phyloP scores from a whole-genome alignment of 2,113 vertebrate genomes.

The Dascyllus trimaculatus region DNA sequence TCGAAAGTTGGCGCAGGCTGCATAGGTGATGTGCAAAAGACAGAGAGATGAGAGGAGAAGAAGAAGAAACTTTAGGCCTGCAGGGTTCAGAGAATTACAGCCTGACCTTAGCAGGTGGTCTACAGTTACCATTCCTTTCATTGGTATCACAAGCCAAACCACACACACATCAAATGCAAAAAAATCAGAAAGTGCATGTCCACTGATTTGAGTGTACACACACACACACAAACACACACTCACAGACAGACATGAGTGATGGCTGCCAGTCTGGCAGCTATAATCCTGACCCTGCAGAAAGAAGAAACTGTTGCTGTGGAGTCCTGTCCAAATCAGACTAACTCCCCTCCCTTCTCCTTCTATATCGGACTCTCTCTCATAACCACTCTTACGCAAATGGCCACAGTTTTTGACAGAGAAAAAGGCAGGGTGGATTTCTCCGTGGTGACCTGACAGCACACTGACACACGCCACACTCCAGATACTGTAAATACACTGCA shows the following conservation, averaged over 20 bases:
- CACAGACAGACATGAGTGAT: conserved; percentile 83
- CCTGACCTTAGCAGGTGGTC: conserved; percentile 88
- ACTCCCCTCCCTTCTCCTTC: conserved; percentile 12
- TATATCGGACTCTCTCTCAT: conserved; percentile 44
- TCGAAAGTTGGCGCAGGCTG: conserved; percentile 12
- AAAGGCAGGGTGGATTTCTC: background rate
- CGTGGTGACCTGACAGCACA: background rate
- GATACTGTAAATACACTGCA: conserved; percentile 24
- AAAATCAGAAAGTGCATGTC: conserved; percentile 40
- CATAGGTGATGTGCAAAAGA: conserved; percentile 6
- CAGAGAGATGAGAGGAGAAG: conserved; percentile 23
- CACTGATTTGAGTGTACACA: conserved; percentile 22
- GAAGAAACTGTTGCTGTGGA: conserved; percentile 71
- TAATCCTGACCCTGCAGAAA: conserved; percentile 77
- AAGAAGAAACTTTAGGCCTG: conserved; percentile 26
- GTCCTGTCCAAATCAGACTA: conserved; percentile 53
- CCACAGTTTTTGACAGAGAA: conserved; percentile 4
- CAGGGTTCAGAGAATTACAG: conserved; percentile 83
- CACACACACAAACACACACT: conserved; percentile 22
- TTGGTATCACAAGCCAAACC: conserved; percentile 88
- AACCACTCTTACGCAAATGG: conserved; percentile 66
- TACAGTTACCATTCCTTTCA: conserved; percentile 91
- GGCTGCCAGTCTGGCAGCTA: conserved; percentile 85
- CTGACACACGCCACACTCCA: conserved; percentile 9
- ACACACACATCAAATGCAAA: conserved; percentile 51